Base-by-base conservation (phyloP, 2,113 vertebrate species). In the Eptesicus fuscus region DNA sequence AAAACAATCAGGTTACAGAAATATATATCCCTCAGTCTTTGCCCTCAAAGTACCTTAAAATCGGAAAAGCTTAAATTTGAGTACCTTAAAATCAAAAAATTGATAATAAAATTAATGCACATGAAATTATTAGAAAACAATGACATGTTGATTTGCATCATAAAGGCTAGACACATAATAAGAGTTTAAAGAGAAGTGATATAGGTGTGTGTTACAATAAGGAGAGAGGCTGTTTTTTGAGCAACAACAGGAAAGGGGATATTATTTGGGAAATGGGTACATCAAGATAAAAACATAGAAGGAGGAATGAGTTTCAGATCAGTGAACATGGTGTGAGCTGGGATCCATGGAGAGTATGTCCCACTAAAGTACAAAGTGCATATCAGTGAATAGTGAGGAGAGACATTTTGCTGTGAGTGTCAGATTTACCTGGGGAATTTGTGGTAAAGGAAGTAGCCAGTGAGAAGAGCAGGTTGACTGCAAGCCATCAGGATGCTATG, bases 361-460 rank as follows among this genome's bases (percentile, higher is more conserved):
- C 42, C 42, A 35, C 51, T 71, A 23, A 42, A 22, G 7, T 13
- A 37, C 4, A 1, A 42, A 47, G 44, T 9, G 5, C 25, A 8
- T 9, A 0, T 37, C 32, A 37, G 71, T 70, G 35, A 78, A 25
- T 1, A 40, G 10, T 3, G 11, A 70, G 42, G 78, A 53, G 1
- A 71, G 69, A 85, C 9, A 18, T 32, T 47, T 25, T 44, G n/a
- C 51, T 16, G 4, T 8, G 47, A 82, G 17, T 42, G 23, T 67
- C 59, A 7, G 32, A 9, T 47, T 22, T 47, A 37, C 47, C 9
- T 2, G 4, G 5, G 40, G n/a, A 51, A n/a, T 63, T 12, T 20
- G 18, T 4, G 17, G 28, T 7, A 22, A 2, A 14, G 0, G 2
- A 9, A 18, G n/a, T 2, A 61, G 25, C 40, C 56, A 51, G 25